Conservation (phyloP, 2,797 vertebrate species). For the Leptatherina wallacei region DNA sequence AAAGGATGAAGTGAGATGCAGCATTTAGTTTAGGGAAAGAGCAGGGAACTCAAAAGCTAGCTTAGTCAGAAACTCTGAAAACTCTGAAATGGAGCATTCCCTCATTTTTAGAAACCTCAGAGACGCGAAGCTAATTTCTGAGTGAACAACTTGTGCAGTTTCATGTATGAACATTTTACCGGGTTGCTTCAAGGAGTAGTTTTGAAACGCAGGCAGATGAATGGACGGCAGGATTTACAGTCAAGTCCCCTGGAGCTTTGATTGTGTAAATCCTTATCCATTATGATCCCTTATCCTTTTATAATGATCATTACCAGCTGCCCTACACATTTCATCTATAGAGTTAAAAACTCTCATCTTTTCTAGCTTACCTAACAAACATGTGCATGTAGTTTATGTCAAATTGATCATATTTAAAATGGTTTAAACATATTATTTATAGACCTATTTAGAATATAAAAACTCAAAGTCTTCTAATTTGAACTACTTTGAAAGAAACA, state of each 20-base stretch:
- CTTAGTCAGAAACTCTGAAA: neutral
- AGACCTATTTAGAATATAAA: neutral
- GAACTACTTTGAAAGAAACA: neutral
- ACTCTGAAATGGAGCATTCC: neutral
- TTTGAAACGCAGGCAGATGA: conserved; percentile 9
- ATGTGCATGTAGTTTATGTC: neutral
- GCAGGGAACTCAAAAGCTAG: too few species aligned
- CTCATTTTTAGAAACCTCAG: neutral
- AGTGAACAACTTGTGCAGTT: neutral
- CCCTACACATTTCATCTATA: neutral
- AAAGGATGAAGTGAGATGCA: conserved; percentile 20
- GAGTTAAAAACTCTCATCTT: neutral
- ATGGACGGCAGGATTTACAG: conserved; percentile 18
- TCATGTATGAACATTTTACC: neutral
- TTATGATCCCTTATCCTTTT: conserved; percentile 5
- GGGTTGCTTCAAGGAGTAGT: conserved; percentile 11
- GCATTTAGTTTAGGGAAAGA: neutral
- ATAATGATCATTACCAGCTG: neutral
- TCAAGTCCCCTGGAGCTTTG: conserved; percentile 17
- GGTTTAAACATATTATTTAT: neutral
- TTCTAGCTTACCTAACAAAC: neutral
- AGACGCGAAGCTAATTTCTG: conserved; percentile 8
- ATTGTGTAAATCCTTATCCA: conserved; percentile 21
- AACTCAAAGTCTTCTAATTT: neutral
- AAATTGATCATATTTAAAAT: neutral